phyloP scores from a whole-genome alignment of 2,888 invertebrate species.

The Furcula furcula region DNA sequence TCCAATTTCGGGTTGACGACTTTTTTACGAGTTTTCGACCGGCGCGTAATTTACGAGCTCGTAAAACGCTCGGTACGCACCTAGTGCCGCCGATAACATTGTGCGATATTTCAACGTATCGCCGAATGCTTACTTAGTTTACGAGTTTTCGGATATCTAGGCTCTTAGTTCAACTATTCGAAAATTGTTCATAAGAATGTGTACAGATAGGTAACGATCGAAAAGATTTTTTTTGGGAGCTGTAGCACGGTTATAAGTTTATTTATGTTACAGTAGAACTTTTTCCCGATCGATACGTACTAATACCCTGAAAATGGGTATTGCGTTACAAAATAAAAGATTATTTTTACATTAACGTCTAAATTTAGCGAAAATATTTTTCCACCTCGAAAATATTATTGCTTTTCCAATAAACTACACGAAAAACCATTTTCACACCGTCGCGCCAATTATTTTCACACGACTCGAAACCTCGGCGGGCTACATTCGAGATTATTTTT shows the following conservation, averaged over 20 bases:
- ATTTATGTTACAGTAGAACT: no score
- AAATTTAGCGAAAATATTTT: neutral
- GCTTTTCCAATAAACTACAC: neutral
- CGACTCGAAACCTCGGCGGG: neutral
- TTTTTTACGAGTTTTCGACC: constrained; percentile 76
- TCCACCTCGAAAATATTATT: neutral
- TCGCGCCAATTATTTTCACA: constrained; percentile 1
- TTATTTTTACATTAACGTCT: no score
- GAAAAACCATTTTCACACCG: neutral
- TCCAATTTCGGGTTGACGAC: constrained; percentile 75
- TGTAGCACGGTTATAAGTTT: no score
- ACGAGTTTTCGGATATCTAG: constrained; percentile 2
- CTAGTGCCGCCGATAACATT: constrained; percentile 44
- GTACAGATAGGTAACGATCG: no score
- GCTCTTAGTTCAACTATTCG: no score
- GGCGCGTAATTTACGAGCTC: constrained; percentile 67
- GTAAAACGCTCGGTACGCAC: constrained; percentile 49
- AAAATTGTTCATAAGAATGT: no score
- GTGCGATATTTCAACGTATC: constrained; percentile 31
- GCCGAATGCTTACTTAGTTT: constrained; percentile 13
- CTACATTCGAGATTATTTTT: constrained; percentile 1
- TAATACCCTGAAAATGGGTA: no score
- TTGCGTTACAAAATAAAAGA: no score
- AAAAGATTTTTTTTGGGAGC: no score
- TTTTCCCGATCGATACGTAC: no score